A percentile compares a stretch with the other conserved stretches of the same genome.
These are phyloP conservation scores for Idaea aversata DNA, from an alignment of 2,888 invertebrate species.

Conservation along the genomic window DNA sequence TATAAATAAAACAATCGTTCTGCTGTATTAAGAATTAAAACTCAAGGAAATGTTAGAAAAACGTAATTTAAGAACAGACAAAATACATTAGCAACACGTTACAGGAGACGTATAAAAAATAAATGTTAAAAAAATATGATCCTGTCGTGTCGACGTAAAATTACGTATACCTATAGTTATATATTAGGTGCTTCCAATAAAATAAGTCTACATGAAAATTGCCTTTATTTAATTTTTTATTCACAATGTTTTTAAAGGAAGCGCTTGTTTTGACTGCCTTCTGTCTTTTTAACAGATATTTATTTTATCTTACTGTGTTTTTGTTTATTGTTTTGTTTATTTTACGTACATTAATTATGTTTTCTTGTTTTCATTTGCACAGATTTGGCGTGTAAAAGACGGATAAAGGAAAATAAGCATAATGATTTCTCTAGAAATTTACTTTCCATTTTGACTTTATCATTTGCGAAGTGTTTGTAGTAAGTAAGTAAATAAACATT, in stretches of 20 bases:
- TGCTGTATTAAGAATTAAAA: background rate
- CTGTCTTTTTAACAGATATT: background rate
- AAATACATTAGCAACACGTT: no score
- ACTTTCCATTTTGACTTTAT: background rate
- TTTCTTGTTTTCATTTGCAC: background rate
- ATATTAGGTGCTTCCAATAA: background rate
- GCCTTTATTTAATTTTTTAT: background rate
- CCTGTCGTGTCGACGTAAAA: background rate
- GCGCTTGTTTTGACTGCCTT: background rate
- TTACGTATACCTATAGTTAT: background rate
- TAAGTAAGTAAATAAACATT: background rate
- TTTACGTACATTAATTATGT: background rate
- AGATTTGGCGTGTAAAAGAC: background rate
- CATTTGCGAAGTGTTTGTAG: background rate
- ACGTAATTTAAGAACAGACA: background rate
- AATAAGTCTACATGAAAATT: background rate
- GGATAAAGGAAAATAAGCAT: background rate
- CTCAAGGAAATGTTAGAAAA: background rate
- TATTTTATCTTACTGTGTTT: background rate
- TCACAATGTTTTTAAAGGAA: background rate
- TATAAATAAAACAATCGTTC: background rate
- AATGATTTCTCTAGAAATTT: no score
- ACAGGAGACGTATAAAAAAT: no score
- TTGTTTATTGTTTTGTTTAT: background rate
- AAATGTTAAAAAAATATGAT: background rate